Evolutionary conservation across 2,888 invertebrate species (phyloP).

Genomic region (Leptinotarsa tumamoca): DNA sequence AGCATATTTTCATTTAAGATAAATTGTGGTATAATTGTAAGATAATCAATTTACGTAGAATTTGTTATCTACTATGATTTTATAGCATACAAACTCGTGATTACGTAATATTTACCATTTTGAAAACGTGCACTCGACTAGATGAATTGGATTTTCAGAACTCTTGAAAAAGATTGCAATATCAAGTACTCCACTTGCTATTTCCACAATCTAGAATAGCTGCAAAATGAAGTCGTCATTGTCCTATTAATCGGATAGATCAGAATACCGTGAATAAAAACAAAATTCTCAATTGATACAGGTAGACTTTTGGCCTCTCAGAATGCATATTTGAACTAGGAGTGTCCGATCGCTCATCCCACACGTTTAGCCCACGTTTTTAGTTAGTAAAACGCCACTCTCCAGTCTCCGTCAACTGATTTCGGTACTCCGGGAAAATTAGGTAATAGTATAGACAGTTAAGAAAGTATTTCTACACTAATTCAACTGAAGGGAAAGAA

Average conservation of each 20-base stretch:
- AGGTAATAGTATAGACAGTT: background rate
- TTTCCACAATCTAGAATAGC: background rate
- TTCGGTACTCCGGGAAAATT: conserved; percentile 7
- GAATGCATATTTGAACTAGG: conserved; percentile 60
- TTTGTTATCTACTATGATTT: no score
- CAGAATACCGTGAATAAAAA: conserved; percentile 26
- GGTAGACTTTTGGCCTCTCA: conserved; percentile 51
- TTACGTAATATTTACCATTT: no score
- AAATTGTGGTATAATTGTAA: no score
- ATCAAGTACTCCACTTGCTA: background rate
- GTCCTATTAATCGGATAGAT: background rate
- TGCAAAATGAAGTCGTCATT: background rate
- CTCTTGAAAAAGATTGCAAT: no score
- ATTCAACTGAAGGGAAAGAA: no score
- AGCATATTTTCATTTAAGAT: no score
- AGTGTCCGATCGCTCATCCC: conserved; percentile 56
- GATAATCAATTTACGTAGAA: no score
- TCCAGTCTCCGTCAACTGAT: conserved; percentile 52
- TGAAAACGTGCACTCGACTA: no score
- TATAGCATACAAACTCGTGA: no score
- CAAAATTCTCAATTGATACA: conserved; percentile 35
- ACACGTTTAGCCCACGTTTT: conserved; percentile 56
- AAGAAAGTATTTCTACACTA: no score
- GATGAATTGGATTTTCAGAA: no score
- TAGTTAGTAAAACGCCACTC: conserved; percentile 50